phyloP scores from a whole-genome alignment of 2,113 vertebrate genomes.

The Strix uralensis region DNA sequence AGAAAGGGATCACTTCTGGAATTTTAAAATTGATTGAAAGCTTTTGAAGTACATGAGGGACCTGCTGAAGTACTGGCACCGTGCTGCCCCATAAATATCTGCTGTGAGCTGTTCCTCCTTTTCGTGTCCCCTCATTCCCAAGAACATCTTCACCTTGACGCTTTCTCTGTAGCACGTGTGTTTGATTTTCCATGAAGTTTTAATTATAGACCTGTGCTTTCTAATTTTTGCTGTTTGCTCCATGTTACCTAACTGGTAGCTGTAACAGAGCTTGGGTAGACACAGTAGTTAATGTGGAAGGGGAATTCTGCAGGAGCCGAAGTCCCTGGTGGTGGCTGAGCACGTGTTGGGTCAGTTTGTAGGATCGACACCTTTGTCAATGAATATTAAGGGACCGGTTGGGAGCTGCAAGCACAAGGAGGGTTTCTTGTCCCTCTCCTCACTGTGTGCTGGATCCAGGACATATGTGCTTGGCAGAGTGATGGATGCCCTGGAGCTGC shows the following conservation, averaged over 20 bases:
- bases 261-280: neutral
- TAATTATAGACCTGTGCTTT: neutral
- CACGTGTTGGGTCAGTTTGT: neutral
- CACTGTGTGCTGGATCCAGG: rapidly evolving
- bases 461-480: neutral
- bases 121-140: neutral
- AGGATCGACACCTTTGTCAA: neutral
- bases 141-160: neutral
- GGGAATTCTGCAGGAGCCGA: neutral
- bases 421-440: neutral
- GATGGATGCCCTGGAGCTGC: neutral
- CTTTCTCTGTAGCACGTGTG: rapidly evolving
- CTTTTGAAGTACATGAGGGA: neutral
- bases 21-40: slow-evolving; percentile 8
- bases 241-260: neutral
- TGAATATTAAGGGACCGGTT: rapidly evolving
- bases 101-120: neutral
- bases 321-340: neutral
- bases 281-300: rapidly evolving
- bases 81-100: neutral
- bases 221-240: neutral
- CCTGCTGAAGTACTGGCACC: neutral
- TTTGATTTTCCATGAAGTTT: neutral
- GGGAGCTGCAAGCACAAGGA: neutral
- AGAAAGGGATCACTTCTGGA: neutral